Evolutionary conservation across 2,113 vertebrate genomes (phyloP).

Genomic region (Hippocampus mohnikei): DNA sequence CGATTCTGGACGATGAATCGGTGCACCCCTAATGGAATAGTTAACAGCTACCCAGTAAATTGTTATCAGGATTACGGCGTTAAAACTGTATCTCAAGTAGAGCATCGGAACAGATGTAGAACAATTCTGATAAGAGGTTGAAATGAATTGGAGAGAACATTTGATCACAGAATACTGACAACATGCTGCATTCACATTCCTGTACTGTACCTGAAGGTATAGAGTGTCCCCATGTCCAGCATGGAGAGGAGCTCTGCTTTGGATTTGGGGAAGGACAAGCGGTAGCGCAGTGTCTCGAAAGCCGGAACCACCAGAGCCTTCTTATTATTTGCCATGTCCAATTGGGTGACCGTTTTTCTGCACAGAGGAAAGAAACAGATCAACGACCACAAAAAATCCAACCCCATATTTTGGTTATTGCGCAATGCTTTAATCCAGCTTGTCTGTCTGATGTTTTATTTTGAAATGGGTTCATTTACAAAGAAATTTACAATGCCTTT

Average conservation of each 20-base stretch:
- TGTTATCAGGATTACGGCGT: background rate
- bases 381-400: background rate
- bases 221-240: constrained; percentile 90
- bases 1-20: too few relatives aligned
- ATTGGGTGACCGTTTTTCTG: constrained; percentile 84
- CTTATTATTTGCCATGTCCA: constrained; percentile 78
- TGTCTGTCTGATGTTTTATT: background rate
- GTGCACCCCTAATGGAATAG: background rate
- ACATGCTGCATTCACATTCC: background rate
- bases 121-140: background rate
- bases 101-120: background rate
- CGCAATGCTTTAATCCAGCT: background rate
- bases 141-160: background rate
- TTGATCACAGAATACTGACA: background rate
- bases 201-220: constrained; percentile 86
- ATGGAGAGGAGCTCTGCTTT: constrained; percentile 92
- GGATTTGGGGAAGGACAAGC: constrained; percentile 89
- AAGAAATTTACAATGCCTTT: too few relatives aligned
- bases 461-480: too few relatives aligned
- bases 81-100: background rate
- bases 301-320: constrained; percentile 94
- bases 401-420: background rate
- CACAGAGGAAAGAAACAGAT: background rate
- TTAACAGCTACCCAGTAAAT: background rate
- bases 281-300: constrained; percentile 90